phyloP scores from a whole-genome alignment of 2,888 invertebrate genomes.

The Andrena flavipes region DNA sequence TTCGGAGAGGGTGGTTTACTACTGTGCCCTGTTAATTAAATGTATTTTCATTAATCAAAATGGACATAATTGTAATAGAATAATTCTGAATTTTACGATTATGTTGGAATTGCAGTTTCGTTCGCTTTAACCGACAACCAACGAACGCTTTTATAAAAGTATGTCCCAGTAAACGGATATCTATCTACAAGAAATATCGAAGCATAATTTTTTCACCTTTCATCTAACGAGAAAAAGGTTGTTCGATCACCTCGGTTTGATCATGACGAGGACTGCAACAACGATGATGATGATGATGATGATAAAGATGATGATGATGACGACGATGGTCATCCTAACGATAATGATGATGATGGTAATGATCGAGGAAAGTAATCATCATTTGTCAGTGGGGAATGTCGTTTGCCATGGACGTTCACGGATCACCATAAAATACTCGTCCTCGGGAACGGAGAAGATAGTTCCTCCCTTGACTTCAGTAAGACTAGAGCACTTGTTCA shows the following conservation, averaged over 20 bases:
- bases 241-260: constrained; percentile 5
- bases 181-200: background rate
- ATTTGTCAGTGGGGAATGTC: constrained; percentile 81
- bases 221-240: background rate
- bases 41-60: too few relatives aligned
- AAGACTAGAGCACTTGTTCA: constrained; percentile 34
- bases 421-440: constrained; percentile 61
- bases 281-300: constrained; percentile 39
- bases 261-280: background rate
- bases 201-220: background rate
- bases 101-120: background rate
- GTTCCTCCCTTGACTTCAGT: constrained; percentile 46
- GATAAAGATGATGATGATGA: constrained; percentile 32
- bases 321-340: constrained; percentile 61
- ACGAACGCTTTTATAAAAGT: background rate
- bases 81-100: background rate
- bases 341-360: constrained; percentile 74
- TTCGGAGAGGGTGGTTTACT: too few relatives aligned
- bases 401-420: constrained; percentile 76
- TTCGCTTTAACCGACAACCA: background rate
- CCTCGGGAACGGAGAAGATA: constrained; percentile 41
- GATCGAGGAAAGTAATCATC: constrained; percentile 80
- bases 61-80: background rate
- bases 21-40: too few relatives aligned
- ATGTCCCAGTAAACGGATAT: background rate